These are phyloP conservation scores for Brachystomella parvula DNA, from an alignment of 1,140 invertebrate species.

Conservation along the genomic window DNA sequence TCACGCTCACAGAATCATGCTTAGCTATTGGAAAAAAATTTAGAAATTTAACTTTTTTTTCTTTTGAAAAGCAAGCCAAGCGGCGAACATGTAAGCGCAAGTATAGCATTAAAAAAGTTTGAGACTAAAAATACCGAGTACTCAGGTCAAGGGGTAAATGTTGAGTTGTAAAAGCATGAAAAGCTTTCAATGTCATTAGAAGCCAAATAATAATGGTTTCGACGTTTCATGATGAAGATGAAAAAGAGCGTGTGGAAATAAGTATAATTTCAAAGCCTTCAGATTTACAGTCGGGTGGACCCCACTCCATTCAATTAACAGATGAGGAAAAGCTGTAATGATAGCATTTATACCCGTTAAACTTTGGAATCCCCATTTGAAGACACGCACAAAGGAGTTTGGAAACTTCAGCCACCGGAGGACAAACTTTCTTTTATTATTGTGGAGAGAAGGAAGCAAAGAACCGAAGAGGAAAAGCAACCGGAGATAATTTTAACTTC, in stretches of 20 bases:
- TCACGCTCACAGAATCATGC: too few relatives aligned
- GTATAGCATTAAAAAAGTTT: too few relatives aligned
- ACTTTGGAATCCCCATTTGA: neutral
- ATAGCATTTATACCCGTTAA: neutral
- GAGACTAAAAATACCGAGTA: neutral
- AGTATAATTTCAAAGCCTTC: neutral
- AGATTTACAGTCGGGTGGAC: neutral
- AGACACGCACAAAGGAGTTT: neutral
- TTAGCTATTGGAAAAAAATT: too few relatives aligned
- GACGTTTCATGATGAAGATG: neutral
- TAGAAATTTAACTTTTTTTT: too few relatives aligned
- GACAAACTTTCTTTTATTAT: neutral
- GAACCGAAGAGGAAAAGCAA: neutral
- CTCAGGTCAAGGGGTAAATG: neutral
- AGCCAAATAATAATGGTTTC: neutral
- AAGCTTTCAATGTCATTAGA: neutral
- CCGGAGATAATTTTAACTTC: neutral
- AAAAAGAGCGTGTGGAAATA: neutral
- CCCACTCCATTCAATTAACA: neutral
- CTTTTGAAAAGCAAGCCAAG: too few relatives aligned
- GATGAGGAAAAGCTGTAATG: neutral
- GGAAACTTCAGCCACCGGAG: neutral
- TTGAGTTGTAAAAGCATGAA: neutral
- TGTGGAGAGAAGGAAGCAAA: neutral
- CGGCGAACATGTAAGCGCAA: too few relatives aligned